Conservation (phyloP, 2,113 vertebrate species). For the Otocyon megalotis region DNA sequence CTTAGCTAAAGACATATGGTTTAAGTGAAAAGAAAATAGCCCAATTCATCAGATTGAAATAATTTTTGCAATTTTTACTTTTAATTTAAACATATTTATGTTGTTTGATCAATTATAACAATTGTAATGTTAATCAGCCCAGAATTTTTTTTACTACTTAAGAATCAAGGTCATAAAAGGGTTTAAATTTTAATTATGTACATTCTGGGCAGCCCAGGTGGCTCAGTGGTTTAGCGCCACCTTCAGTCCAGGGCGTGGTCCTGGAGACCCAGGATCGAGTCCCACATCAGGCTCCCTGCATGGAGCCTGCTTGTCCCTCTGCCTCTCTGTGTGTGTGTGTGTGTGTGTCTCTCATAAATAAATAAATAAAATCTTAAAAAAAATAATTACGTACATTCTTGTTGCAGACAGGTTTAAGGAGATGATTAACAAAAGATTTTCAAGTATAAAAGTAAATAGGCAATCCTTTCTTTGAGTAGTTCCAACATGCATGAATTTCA, state of each 20-base stretch:
- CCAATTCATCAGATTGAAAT: not conserved
- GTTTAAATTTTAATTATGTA: constrained; percentile 40
- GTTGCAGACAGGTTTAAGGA: not conserved
- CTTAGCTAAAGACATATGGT: not conserved
- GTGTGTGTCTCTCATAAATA: no score
- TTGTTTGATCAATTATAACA: not conserved
- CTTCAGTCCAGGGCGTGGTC: no score
- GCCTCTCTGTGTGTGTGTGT: no score
- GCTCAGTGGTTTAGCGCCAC: no score
- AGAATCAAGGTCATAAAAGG: not conserved
- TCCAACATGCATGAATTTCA: constrained; percentile 12
- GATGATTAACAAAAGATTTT: not conserved
- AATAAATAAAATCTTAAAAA: no score
- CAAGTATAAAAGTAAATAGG: not conserved
- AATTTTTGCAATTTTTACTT: constrained; percentile 41
- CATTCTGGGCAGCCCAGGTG: not conserved
- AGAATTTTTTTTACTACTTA: not conserved
- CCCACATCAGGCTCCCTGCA: no score
- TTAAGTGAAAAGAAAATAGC: not conserved
- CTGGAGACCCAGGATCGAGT: no score
- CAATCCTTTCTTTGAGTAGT: constrained; percentile 2
- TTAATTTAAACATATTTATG: not conserved
- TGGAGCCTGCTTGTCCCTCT: no score
- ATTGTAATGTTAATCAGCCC: not conserved
- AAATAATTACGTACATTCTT: not conserved